Conservation (phyloP, 1,140 invertebrate species). For the Drosophila tristis region DNA sequence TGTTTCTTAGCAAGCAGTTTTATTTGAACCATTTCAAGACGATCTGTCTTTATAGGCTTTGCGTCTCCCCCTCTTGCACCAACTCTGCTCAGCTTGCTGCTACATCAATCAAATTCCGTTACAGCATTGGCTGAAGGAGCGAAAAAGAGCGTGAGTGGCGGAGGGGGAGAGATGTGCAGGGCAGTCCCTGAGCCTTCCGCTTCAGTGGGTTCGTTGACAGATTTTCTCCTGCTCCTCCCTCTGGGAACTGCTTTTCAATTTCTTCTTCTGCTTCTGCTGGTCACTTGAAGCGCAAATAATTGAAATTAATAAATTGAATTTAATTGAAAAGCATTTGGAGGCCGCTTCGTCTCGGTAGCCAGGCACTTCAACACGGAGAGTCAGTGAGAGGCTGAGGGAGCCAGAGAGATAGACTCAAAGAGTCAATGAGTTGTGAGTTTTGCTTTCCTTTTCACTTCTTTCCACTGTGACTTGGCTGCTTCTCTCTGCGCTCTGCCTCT, state of each 20-base stretch:
- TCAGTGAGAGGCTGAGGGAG: background rate
- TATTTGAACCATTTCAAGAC: background rate
- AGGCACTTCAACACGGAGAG: slow-evolving; percentile 33
- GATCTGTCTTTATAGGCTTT: slow-evolving; percentile 12
- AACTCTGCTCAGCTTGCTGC: slow-evolving; percentile 2
- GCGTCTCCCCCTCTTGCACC: background rate
- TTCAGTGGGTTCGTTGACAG: slow-evolving; percentile 65
- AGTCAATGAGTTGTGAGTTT: slow-evolving; percentile 64
- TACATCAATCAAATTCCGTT: slow-evolving; percentile 62
- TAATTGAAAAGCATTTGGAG: slow-evolving; percentile 73
- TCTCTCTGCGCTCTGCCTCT: background rate
- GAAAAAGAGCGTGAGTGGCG: background rate
- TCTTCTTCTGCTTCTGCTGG: slow-evolving; percentile 25
- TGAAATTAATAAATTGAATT: slow-evolving; percentile 82
- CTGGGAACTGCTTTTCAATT: background rate
- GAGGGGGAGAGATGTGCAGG: background rate
- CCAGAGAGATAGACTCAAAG: slow-evolving; percentile 5
- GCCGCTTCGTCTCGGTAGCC: slow-evolving; percentile 26
- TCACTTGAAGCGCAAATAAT: slow-evolving; percentile 77
- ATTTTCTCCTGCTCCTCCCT: slow-evolving; percentile 34
- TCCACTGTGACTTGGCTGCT: slow-evolving; percentile 45
- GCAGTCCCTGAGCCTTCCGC: slow-evolving; percentile 42
- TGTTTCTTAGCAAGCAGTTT: too few relatives aligned
- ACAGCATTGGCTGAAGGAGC: slow-evolving; percentile 30
- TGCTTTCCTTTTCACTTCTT: slow-evolving; percentile 38